Base-by-base conservation (phyloP, 2,888 invertebrate genomes). In the Dasysyrphus tricinctus region DNA sequence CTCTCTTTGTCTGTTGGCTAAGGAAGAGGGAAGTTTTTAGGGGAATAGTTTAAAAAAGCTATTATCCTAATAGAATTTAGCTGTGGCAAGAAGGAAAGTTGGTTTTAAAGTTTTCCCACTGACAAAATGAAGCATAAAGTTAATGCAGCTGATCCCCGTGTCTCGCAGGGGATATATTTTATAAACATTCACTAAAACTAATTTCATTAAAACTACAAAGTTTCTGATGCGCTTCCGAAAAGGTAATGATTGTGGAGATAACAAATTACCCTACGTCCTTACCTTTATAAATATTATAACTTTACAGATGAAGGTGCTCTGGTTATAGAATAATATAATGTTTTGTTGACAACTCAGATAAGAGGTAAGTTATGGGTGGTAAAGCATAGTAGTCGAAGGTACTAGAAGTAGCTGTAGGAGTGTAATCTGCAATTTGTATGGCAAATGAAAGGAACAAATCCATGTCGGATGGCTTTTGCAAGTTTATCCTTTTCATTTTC, bases 21-120 rank as follows among this genome's bases (percentile, higher is more conserved):
- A 24, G 16, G 8, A 24, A 14, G n/a, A n/a, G 34, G 1, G 34
- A 32, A 67, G 14, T 37, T 67, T 67, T 65, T 12, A 7, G 19
- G 44, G 24, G 34, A 67, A 67, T 19, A 19, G 34, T 67, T 67
- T 67, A 67, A 34, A 67, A 49, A 49, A 47, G 67, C 49, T 67
- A 67, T 67, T 67, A 67, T 67, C 49, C 49, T 49, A 67, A 67
- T 49, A 49, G 67, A 67, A 67, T 49, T 67, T 49, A 49, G 49
- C 14, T 37, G 9, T 57, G 39, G 61, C 61, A 39, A 42, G 16
- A 34, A 37, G 67, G 14, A 42, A 44, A 67, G 12, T 34, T 49
- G 12, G 19, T 67, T 49, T 49, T 49, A 32, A 67, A 49, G 49
- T 67, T 67, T 49, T 14, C 14, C 14, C 5, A 24, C 12, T 32